These are phyloP conservation scores for Tretioscincus oriximinensis DNA, from an alignment of 2,113 vertebrate species.

Conservation along the genomic window DNA sequence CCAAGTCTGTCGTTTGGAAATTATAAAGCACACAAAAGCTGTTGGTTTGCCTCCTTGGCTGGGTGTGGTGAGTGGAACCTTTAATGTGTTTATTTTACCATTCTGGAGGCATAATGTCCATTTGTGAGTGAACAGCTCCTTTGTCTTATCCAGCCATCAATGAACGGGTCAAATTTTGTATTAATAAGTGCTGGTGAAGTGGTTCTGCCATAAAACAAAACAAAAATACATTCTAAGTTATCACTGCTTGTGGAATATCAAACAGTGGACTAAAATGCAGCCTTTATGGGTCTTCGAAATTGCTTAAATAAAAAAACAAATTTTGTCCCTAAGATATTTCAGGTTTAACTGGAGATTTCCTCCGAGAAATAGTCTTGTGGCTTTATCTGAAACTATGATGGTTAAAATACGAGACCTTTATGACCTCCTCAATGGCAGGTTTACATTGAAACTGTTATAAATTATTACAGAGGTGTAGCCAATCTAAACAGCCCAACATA, in stretches of 20 bases:
- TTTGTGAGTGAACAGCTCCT: conserved; percentile 58
- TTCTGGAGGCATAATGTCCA: conserved; percentile 52
- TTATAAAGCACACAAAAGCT: conserved; percentile 53
- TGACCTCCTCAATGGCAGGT: conserved; percentile 90
- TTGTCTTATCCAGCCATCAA: conserved; percentile 53
- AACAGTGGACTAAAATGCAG: conserved; percentile 57
- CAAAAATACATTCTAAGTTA: conserved; percentile 61
- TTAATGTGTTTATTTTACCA: conserved; percentile 47
- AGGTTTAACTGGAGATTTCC: conserved; percentile 59
- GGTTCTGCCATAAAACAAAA: conserved; percentile 61
- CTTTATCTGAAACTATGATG: conserved; percentile 77
- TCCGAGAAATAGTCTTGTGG: conserved; percentile 65
- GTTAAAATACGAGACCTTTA: conserved; percentile 83
- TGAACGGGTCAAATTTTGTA: conserved; percentile 49
- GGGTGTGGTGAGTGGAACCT: conserved; percentile 50
- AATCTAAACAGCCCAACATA: conserved; percentile 93
- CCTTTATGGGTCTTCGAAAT: conserved; percentile 62
- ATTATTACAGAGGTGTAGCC: conserved; percentile 91
- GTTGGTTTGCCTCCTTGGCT: conserved; percentile 39
- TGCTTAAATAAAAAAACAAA: conserved; percentile 63
- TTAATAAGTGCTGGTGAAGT: conserved; percentile 57
- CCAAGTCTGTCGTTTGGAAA: conserved; percentile 21
- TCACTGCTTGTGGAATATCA: conserved; percentile 60
- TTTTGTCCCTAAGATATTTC: conserved; percentile 55
- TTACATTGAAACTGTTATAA: conserved; percentile 96